Evolutionary conservation across 2,888 invertebrate genomes (phyloP).

Genomic region (Cremastinae sp.): DNA sequence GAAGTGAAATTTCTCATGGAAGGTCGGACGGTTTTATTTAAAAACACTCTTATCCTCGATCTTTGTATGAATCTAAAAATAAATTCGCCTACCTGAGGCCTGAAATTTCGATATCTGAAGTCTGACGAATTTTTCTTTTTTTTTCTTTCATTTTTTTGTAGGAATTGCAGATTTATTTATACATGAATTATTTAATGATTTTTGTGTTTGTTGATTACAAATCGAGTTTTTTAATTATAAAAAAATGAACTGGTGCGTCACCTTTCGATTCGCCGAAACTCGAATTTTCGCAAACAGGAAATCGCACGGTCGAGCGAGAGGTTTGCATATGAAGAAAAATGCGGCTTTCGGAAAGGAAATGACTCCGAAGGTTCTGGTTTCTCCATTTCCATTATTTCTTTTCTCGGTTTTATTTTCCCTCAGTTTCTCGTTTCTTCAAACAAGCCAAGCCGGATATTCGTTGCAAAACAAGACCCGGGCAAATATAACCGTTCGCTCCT

Average conservation of each 20-base stretch:
- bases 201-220: too few species aligned
- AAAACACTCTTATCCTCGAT: too few species aligned
- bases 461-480: conserved; percentile 38
- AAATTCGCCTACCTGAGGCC: background rate
- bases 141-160: too few species aligned
- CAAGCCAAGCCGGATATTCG: conserved; percentile 28
- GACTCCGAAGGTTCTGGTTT: conserved; percentile 22
- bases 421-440: conserved; percentile 10
- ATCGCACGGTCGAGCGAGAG: conserved; percentile 5
- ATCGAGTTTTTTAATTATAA: conserved; percentile 1
- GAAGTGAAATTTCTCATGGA: too few species aligned
- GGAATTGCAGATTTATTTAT: too few species aligned
- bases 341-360: conserved; percentile 3
- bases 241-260: conserved; percentile 29
- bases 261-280: conserved; percentile 14
- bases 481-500: conserved; percentile 32
- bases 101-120: background rate
- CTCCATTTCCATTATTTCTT: conserved; percentile 7
- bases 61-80: too few species aligned
- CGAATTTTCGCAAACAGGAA: conserved; percentile 44
- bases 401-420: background rate
- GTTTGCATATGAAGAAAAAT: conserved; percentile 11
- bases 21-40: too few species aligned
- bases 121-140: too few species aligned
- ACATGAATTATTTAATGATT: too few species aligned